Base-by-base conservation (phyloP, 2,797 vertebrate genomes). In the Argya squamiceps region DNA sequence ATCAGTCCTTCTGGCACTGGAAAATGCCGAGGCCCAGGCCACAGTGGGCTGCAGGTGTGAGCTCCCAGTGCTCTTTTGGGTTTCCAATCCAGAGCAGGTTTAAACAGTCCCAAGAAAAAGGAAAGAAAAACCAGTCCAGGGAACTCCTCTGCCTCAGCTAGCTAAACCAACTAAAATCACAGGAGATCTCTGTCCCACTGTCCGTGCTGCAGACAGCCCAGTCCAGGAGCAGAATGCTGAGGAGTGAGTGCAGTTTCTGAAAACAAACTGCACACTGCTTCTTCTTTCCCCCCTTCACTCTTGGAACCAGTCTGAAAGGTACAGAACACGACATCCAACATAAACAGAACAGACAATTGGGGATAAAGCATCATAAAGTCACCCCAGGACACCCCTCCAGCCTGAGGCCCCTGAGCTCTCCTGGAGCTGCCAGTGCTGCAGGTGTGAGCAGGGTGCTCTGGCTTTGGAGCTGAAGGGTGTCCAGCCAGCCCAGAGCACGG, bases 401-500 rank as follows among this genome's bases (percentile, higher is more conserved):
- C 36, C 41, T 36, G 37, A 85, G 60, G 24, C 12, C n/a, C 19
- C 60, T 22, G 26, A 39, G 47, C 58, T 58, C 32, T 82, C 15
- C 53, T 49, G 49, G 27, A 79, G 37, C 49, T 39, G 10, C 34
- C 18, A 21, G 23, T 6, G 39, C 44, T 70, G 37, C 69, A 46
- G 32, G n/a, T 0, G 0, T 29, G 63, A 67, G 37, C 1, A 0
- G 6, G 3, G 24, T 32, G 53, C 68, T 74, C 41, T 49, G 73
- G 39, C 7, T 29, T 34, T 84, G 73, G 29, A 55, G 62, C 0
- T 43, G 36, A 81, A 55, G 50, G 12, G 8, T 56, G 69, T 55
- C 53, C 62, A 49, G n/a, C 22, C 75, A 79, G 70, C 44, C 41
- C 32, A n/a, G 46, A 27, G 34, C 29, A 30, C 0, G 0, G 24